phyloP scores from a whole-genome alignment of 2,113 vertebrate genomes.

The Peromyscus californicus region DNA sequence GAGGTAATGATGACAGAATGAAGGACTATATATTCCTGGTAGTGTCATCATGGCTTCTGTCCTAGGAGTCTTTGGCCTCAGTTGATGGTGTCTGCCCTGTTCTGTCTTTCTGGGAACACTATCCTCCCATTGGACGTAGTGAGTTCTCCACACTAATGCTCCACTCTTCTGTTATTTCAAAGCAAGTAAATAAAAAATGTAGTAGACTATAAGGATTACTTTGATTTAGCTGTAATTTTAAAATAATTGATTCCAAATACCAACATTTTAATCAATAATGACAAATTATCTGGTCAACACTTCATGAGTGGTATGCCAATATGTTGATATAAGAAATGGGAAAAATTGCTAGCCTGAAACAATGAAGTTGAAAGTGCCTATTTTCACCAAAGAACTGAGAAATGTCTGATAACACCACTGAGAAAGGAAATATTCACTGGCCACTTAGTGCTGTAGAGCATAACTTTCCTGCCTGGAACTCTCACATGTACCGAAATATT shows the following conservation, averaged over 20 bases:
- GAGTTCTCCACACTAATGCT: background rate
- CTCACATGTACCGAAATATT: background rate
- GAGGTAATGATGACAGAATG: background rate
- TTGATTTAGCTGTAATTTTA: slow-evolving; percentile 6
- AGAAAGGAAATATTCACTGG: slow-evolving; percentile 2
- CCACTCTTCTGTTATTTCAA: background rate
- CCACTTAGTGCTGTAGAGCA: background rate
- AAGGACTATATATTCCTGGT: background rate
- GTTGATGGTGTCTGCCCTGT: background rate
- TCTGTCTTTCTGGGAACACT: background rate
- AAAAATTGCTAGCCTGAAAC: background rate
- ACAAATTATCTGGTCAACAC: background rate
- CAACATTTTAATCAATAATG: slow-evolving; percentile 29
- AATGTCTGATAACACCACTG: background rate
- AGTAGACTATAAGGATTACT: background rate
- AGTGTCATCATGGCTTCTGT: background rate
- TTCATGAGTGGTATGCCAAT: background rate
- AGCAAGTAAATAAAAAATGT: slow-evolving; percentile 27
- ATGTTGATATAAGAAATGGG: background rate
- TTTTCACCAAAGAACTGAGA: background rate
- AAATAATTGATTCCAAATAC: slow-evolving; percentile 56
- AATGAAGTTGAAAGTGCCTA: background rate
- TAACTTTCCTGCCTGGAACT: background rate
- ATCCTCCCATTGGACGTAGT: background rate
- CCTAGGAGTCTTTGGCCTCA: background rate